phyloP scores from a whole-genome alignment of 2,888 invertebrate species.

The Drosophila falleni region DNA sequence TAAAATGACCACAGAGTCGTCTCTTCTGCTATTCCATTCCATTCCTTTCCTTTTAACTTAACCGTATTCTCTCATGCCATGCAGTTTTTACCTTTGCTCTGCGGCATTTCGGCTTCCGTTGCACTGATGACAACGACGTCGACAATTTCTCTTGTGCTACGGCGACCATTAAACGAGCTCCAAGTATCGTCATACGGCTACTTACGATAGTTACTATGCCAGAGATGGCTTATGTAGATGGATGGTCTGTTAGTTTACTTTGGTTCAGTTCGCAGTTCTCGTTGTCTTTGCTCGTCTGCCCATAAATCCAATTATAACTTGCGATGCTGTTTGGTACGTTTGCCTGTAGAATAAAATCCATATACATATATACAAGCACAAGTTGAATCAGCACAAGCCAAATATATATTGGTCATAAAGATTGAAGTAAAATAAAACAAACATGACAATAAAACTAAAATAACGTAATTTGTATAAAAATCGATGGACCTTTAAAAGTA shows the following conservation, averaged over 20 bases:
- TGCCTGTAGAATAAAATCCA: conserved; percentile 17
- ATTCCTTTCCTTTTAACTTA: not conserved
- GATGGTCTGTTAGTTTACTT: conserved; percentile 35
- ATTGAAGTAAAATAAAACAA: not conserved
- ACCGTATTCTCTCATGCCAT: conserved; percentile 18
- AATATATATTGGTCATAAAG: conserved; percentile 3
- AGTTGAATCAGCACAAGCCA: conserved; percentile 19
- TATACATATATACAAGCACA: not conserved
- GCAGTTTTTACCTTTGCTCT: conserved; percentile 43
- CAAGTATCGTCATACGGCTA: conserved; percentile 48
- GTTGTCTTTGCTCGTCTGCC: conserved; percentile 38
- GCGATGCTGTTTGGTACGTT: conserved; percentile 47
- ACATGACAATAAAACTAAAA: too few relatives aligned
- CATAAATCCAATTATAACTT: conserved; percentile 80
- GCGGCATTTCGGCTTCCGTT: conserved; percentile 57
- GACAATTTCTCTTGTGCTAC: conserved; percentile 40
- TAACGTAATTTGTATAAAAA: not conserved
- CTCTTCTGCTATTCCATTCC: not conserved
- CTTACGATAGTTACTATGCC: conserved; percentile 47
- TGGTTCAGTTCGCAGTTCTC: conserved; percentile 13
- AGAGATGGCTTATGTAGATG: conserved; percentile 59
- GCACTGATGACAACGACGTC: conserved; percentile 37
- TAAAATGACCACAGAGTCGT: conserved; percentile 35
- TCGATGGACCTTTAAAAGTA: not conserved
- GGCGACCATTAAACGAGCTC: conserved; percentile 49